Base-by-base conservation (phyloP, 2,888 invertebrate species). In the Colletes collaris region DNA sequence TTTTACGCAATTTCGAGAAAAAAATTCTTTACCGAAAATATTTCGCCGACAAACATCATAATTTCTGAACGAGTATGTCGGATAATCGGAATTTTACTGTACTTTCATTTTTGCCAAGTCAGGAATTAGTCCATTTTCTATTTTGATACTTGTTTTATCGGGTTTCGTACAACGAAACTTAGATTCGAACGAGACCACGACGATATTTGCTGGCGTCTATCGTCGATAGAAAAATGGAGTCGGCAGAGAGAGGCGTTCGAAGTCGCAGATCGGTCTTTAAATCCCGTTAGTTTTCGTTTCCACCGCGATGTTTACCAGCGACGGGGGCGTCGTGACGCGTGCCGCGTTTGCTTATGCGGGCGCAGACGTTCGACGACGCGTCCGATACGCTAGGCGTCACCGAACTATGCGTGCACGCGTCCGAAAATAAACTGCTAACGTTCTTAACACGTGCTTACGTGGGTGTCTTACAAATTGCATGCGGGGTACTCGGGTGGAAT, bases 251-350 rank as follows among this genome's bases (percentile, higher is more conserved):
- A 35, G 13, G 40, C 40, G 63, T 56, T 52, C 37, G 63, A 58
- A 19, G 74, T 58, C 50, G 65, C 69, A 46, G 66, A 86, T 88
- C 80, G 91, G 85, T 84, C 88, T 91, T 91, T 90, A 91, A 92
- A 92, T 92, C 89, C 92, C 91, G 91, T 91, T 91, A 91, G 82
- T 65, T 71, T 81, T 78, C 69, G 83, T 85, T 85, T 79, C 60
- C 79, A 76, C 65, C 78, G 58, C 73, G 66, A 80, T 68, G 78
- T 82, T 81, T 71, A 74, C 74, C 69, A 72, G 76, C 68, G 75
- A 64, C 67, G 68, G 85, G 44, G 78, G 82, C 83, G 82, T 84
- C 74, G 79, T 82, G 85, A 84, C 86, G 87, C 86, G 87, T 88
- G 88, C 85, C 87, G 69, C 58, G 85, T 81, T 73, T 82, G 89